These are phyloP conservation scores for Tetragonula clypearis DNA, from an alignment of 1,140 invertebrate species.

Conservation along the genomic window DNA sequence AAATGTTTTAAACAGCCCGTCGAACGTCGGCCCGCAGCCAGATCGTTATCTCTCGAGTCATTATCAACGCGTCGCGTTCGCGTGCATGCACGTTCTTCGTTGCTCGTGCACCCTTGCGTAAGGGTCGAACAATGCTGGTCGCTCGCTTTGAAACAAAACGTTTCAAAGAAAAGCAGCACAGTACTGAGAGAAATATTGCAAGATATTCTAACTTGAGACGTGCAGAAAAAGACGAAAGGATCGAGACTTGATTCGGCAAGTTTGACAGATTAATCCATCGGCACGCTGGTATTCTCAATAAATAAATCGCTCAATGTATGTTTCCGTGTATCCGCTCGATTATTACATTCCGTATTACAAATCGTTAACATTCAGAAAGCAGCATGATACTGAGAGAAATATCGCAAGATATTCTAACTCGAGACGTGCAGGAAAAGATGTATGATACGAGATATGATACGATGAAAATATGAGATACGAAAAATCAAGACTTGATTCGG, in stretches of 20 bases:
- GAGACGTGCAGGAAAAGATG: neutral
- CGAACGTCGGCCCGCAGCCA: conserved; percentile 28
- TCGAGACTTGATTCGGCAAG: too few relatives aligned
- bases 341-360: too few relatives aligned
- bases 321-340: too few relatives aligned
- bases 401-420: neutral
- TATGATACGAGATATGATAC: too few relatives aligned
- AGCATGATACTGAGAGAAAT: neutral
- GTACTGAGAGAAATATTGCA: too few relatives aligned
- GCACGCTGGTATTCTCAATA: too few relatives aligned
- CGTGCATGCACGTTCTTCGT: neutral
- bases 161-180: neutral
- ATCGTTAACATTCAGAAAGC: neutral
- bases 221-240: neutral
- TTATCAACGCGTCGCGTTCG: conserved; percentile 38
- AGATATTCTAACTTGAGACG: neutral
- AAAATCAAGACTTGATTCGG: neutral
- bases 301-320: too few relatives aligned
- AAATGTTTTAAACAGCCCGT: conserved; percentile 71
- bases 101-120: neutral
- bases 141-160: too few relatives aligned
- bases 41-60: conserved; percentile 62
- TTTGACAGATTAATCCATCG: too few relatives aligned
- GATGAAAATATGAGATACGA: neutral
- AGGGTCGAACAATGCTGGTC: neutral